Evolutionary conservation across 2,797 vertebrate species (phyloP), one percentile per base, ranked within the genome.

Genomic region (Gymnoscopelus microlampas): DNA sequence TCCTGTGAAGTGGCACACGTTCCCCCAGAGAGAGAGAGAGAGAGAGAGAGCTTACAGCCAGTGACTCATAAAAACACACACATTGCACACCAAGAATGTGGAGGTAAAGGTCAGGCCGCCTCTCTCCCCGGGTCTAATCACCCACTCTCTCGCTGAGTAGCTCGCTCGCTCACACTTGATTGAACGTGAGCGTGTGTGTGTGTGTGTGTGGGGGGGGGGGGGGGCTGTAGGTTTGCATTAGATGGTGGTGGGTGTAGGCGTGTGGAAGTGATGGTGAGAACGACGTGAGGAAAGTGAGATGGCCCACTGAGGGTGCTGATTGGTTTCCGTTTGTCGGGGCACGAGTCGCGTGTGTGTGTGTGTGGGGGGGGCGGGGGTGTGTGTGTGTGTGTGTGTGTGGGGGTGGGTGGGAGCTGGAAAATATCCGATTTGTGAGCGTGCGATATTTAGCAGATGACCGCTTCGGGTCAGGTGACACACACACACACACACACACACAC

Each of bases 81-180:
- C 69, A 51, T 44, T 79, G 85, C 60, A 68, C 79, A 68, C 3
- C 12, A 12, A 39, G 24, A 86, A 89, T 90, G 84, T 87, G 77
- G 74, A 85, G 78, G 84, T 78, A 92, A 94, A 94, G 92, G 92
- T 94, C 92, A 94, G 86, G 79, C 59, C 83, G 86, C 69, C 82
- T 93, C 92, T 93, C 90, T n/a, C n/a, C 24, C 60, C 77, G 84
- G 89, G 89, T 87, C 90, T 91, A 93, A 94, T 94, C 93, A 93
- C 87, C 92, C 80, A 85, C 87, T 89, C 86, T 90, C 88, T n/a
- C n/a, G 89, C 88, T 88, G 88, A 92, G 88, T 92, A 88, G 86
- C 88, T 86, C 76, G 66, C 84, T 86, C 87, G 71, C 79, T 86
- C 83, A 78, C 79, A 84, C 77, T 86, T 88, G 89, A 89, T 89